Conservation (phyloP, 2,797 vertebrate genomes). For the Scolopax bukidnonensis region DNA sequence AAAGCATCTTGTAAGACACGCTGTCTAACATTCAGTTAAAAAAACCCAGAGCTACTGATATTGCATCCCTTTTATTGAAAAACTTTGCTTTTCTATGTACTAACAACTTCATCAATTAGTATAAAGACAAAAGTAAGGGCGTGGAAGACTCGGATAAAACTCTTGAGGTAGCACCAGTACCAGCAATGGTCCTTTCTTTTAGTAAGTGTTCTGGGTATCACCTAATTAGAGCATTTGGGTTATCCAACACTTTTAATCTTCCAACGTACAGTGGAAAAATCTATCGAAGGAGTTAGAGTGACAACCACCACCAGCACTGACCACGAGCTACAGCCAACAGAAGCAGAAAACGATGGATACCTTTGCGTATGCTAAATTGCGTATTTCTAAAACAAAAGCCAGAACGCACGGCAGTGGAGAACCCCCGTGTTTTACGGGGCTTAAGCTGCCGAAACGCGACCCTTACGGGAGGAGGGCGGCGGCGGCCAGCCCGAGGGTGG, state of each 20-base stretch:
- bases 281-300: background rate
- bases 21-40: background rate
- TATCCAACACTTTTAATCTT: background rate
- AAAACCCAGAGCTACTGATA: background rate
- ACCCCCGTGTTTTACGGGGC: too few relatives aligned
- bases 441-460: background rate
- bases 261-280: background rate
- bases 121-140: background rate
- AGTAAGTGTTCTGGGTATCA: background rate
- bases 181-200: background rate
- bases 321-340: background rate
- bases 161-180: background rate
- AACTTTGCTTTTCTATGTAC: background rate
- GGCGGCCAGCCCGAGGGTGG: fast-evolving
- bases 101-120: background rate
- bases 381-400: background rate
- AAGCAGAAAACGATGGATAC: fast-evolving
- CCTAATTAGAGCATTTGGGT: background rate
- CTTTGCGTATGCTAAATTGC: fast-evolving
- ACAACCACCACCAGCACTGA: background rate
- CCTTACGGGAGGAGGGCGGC: fast-evolving
- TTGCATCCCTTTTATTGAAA: background rate
- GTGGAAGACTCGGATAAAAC: background rate
- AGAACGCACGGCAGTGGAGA: fast-evolving
- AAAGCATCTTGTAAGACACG: background rate